Evolutionary conservation across 2,113 vertebrate species (phyloP), one percentile per base, ranked within the genome.

Genomic region (Megalops atlanticus): DNA sequence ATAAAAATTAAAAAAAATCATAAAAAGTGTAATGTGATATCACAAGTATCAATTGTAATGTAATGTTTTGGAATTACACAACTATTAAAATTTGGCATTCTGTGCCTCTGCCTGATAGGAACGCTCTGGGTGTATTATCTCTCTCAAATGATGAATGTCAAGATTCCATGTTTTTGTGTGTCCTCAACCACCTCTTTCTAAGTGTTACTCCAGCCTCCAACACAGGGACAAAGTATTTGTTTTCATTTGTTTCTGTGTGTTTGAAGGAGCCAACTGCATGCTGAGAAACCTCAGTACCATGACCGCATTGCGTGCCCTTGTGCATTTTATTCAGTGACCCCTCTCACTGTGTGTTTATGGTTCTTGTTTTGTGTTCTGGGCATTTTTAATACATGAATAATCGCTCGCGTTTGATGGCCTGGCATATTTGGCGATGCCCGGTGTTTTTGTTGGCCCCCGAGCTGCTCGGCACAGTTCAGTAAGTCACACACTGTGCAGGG

Each of bases 381-480:
- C 40, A 27, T 14, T 38, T 71, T 3, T 36, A 18, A 18, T 5
- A 4, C 4, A 49, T 16, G n/a, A 35, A 38, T 18, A 27, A 38
- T 58, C 21, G 24, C 54, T 79, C 39, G 70, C 31, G 18, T 78
- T 74, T 72, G 14, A 54, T 47, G 33, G 79, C 68, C 33, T 8
- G 78, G 43, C 49, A 31, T 69, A 18, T 70, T 54, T 80, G 40
- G 79, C 78, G 16, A 21, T 14, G 70, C 75, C 16, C 15, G 18
- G 33, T 74, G 74, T 85, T 85, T 83, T 79, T 43, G 45, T 68
- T 75, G 81, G 49, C 35, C 71, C 27, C 43, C 64, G 18, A n/a
- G 31, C 73, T 54, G 72, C 35, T 18, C 47, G 49, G 41, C 45
- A 69, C 35, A 11, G 68, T 49, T 76, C 82, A 77, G 68, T 24